Evolutionary conservation across 2,113 vertebrate genomes (phyloP).

Genomic region (Cairina moschata): DNA sequence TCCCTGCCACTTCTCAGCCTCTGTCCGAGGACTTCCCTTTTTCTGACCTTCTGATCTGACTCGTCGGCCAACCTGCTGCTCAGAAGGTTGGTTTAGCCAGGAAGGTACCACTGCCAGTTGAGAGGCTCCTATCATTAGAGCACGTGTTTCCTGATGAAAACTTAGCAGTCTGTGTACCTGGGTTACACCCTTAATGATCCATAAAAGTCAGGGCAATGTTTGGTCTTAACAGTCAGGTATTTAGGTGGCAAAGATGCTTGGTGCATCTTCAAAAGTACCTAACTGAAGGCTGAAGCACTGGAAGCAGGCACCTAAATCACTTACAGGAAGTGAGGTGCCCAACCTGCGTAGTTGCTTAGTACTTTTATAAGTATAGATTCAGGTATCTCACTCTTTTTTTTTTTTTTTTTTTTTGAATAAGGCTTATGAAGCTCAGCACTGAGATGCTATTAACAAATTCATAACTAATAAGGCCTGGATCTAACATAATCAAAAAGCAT

Average conservation of each 20-base stretch:
- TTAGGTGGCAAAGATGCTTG: constrained; percentile 13
- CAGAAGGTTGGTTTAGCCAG: not conserved
- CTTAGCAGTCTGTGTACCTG: not conserved
- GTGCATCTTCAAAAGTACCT: constrained; percentile 4
- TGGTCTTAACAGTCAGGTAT: not conserved
- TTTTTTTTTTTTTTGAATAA: not conserved
- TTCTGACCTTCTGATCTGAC: not conserved
- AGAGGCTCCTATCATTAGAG: not conserved
- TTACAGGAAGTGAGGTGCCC: not conserved
- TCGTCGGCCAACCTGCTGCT: not conserved
- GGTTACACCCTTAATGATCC: not conserved
- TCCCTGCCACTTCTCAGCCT: accelerated
- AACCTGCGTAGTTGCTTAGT: not conserved
- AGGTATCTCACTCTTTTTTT: not conserved
- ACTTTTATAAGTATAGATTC: not conserved
- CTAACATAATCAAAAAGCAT: not conserved
- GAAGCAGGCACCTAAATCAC: not conserved
- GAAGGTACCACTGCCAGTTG: not conserved
- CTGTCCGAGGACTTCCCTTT: accelerated
- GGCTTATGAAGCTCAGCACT: not conserved
- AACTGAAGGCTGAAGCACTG: constrained; percentile 16
- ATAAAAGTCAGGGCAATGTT: not conserved
- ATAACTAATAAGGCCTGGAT: not conserved
- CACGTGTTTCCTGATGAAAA: not conserved
- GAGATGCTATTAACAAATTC: not conserved